phyloP scores from a whole-genome alignment of 2,888 invertebrate genomes.

The Mythimna vitellina region DNA sequence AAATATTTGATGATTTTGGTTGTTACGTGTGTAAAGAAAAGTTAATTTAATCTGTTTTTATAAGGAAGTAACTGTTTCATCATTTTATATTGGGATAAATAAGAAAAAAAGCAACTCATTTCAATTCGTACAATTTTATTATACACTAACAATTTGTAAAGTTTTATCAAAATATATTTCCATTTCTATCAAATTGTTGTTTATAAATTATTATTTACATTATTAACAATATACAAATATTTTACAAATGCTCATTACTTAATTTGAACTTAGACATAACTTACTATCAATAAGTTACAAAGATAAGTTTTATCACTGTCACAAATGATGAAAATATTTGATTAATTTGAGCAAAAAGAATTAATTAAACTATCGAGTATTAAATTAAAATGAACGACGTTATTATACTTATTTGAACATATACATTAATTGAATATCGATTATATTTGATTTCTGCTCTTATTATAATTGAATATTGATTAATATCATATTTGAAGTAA shows the following conservation, averaged over 20 bases:
- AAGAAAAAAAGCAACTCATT: not conserved
- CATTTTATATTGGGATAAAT: not conserved
- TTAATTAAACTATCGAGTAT: not conserved
- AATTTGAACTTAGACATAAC: slow-evolving; percentile 32
- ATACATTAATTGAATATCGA: not conserved
- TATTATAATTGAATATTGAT: not conserved
- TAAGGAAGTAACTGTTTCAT: no score
- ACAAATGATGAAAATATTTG: slow-evolving; percentile 12
- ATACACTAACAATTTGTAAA: slow-evolving; percentile 80
- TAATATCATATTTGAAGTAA: not conserved
- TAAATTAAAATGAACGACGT: not conserved
- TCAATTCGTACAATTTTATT: slow-evolving; percentile 80
- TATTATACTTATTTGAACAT: not conserved
- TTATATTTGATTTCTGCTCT: slow-evolving; percentile 8
- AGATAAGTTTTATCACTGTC: slow-evolving; percentile 13
- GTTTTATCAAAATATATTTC: slow-evolving; percentile 81
- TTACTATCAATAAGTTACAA: slow-evolving; percentile 32
- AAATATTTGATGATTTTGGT: no score
- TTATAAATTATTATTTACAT: slow-evolving; percentile 84
- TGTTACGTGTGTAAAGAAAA: no score
- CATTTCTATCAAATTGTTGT: slow-evolving; percentile 59
- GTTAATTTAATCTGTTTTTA: no score
- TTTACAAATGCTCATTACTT: slow-evolving; percentile 51
- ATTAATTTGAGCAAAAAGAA: not conserved
- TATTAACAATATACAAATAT: slow-evolving; percentile 72